Base-by-base conservation (phyloP, 2,113 vertebrate species). In the Anoura caudifer region DNA sequence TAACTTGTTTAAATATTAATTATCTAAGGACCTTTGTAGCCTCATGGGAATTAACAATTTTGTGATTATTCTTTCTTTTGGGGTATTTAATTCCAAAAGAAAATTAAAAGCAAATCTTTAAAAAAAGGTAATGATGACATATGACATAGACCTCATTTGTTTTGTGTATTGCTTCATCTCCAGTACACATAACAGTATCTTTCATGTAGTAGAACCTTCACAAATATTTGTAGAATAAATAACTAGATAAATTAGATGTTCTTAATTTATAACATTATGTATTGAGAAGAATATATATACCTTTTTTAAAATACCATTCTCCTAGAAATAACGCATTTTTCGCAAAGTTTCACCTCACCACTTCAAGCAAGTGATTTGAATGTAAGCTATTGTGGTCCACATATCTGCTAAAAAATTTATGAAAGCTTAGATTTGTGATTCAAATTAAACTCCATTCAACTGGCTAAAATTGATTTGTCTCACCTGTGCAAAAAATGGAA, bases 1-100 rank as follows among this genome's bases (percentile, higher is more conserved):
- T 43, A 75, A 14, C 31, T 61, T 73, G 69, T 67, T 76, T 90
- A 67, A 92, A 67, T 61, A 81, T 75, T 92, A 73, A 67, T 14
- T 65, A 61, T 38, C 9, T 65, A 86, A 86, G 7, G 20, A 24
- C 1, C 11, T 81, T 69, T 59, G 65, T 11, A 85, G 2, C 2
- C n/a, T 56, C 22, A 6, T 50, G 33, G 38, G 10, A 50, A 72
- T 4, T 33, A 5, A 14, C 2, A 41, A n/a, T n/a, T 54, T 65
- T 14, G 45, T 54, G 4, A n/a, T 31, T 93, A 26, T 54, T 90
- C 38, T 86, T 80, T 75, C 16, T 79, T 33, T 43, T 28, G 75
- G 26, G 1, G 1, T 65, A 56, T 91, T 91, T 56, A 61, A 76
- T 61, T 82, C 20, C 19, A 75, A 83, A 67, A 20, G 67, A 70